phyloP scores from a whole-genome alignment of 2,113 vertebrate species.

The Nibea coibor region DNA sequence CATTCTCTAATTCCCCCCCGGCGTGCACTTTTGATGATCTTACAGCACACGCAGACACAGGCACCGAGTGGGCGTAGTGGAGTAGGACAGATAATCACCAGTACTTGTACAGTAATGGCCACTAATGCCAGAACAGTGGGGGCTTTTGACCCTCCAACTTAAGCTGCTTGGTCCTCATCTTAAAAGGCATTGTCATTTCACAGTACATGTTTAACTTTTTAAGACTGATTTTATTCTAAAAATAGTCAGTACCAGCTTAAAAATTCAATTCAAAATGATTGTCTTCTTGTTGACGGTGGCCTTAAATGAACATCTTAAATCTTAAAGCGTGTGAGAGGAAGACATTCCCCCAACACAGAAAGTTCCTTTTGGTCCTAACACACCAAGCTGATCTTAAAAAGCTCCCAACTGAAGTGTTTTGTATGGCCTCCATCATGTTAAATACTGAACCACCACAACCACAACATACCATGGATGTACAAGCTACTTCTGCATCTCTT shows the following conservation, averaged over 20 bases:
- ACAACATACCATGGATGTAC: not conserved
- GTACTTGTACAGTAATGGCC: slow-evolving; percentile 30
- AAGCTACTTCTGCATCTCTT: not conserved
- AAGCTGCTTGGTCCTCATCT: not conserved
- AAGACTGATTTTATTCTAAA: not conserved
- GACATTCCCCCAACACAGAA: not conserved
- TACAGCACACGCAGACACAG: slow-evolving; percentile 53
- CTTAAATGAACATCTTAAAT: not conserved
- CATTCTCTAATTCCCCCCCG: slow-evolving; percentile 57
- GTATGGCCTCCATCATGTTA: not conserved
- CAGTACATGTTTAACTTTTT: not conserved
- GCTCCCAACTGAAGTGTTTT: not conserved
- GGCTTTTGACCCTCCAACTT: slow-evolving; percentile 27
- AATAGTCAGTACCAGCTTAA: not conserved
- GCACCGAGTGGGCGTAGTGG: slow-evolving; percentile 41
- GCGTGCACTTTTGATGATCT: slow-evolving; percentile 57
- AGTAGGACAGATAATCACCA: slow-evolving; percentile 49
- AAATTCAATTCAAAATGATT: not conserved
- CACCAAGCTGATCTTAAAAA: not conserved
- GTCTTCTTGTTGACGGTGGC: no score
- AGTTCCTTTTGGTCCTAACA: not conserved
- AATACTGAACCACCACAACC: not conserved
- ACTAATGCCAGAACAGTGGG: slow-evolving; percentile 1
- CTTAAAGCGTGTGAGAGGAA: not conserved
- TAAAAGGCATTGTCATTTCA: slow-evolving; percentile 1